Evolutionary conservation across 2,113 vertebrate genomes (phyloP), one percentile per base, ranked within the genome.

Genomic region (Zosterops lateralis): DNA sequence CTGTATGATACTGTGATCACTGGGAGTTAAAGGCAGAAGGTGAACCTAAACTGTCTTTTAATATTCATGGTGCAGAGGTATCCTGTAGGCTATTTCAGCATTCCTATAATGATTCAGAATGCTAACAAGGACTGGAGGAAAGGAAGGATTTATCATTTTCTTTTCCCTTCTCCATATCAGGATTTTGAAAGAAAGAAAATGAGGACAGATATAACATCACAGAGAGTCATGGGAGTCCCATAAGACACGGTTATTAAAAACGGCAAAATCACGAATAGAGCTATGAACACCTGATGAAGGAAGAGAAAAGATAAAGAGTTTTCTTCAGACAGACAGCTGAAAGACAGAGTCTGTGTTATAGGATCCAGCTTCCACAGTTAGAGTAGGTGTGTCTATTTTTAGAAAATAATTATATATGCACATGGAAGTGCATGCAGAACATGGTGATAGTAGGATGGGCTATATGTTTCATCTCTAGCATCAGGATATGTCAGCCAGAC

Each of bases 81-180:
- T 72, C 65, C 76, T 87, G 68, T 72, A 92, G 80, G 89, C 67
- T 90, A 81, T 77, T 94, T 94, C 75, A 60, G 78, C 67, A 90
- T 85, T 87, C 81, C 34, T 79, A 2, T 58, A 93, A 79, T 84
- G 75, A 90, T 81, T 74, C 57, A 64, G 84, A 85, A 87, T 83
- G 60, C 34, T 92, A 87, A 73, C 38, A 92, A 74, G 67, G 72
- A 51, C 51, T 60, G 71, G 36, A 79, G 26, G 17, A 91, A 89
- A 79, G 13, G 8, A 17, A 72, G 7, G 38, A 44, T 87, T 89
- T 87, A 82, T 66, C 5, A 76, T 70, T 89, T 90, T 47, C 45
- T 76, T 66, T 58, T 32, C 58, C 48, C 48, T 86, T 64, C 51
- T 48, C 64, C 65, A 11, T 85, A 42, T 58, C 74, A 80, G 62